Conservation (phyloP, 2,113 vertebrate species). For the Felis chaus region DNA sequence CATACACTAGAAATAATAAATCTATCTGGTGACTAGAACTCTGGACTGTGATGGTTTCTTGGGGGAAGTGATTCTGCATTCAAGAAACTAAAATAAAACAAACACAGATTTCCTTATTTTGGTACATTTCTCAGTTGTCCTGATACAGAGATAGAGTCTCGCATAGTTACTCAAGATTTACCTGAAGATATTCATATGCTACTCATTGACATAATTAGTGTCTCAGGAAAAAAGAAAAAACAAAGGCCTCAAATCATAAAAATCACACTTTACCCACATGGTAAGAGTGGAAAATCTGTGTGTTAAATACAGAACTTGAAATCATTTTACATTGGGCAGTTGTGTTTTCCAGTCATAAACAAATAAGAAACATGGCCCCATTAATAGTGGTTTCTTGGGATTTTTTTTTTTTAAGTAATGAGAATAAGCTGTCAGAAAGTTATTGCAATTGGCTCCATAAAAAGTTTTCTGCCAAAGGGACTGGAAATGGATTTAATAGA, state of each 20-base stretch:
- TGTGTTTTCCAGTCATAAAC: not conserved
- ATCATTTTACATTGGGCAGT: not conserved
- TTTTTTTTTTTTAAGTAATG: not conserved
- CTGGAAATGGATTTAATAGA: not conserved
- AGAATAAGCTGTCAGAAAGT: not conserved
- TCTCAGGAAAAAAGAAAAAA: not conserved
- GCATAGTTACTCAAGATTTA: not conserved
- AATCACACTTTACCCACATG: not conserved
- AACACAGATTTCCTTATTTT: not conserved
- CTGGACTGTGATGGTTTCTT: not conserved
- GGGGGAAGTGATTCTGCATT: not conserved
- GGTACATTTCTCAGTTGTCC: not conserved
- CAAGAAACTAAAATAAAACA: not conserved
- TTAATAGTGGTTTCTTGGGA: not conserved
- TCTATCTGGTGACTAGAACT: not conserved
- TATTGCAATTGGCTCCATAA: not conserved
- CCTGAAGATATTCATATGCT: not conserved
- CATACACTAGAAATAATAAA: not conserved
- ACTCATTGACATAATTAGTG: not conserved
- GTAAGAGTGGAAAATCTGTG: not conserved
- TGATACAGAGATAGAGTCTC: not conserved
- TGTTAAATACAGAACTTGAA: not conserved
- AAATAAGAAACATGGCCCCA: not conserved
- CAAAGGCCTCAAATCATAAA: not conserved
- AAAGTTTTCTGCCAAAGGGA: not conserved